phyloP scores from a whole-genome alignment of 1,140 invertebrate species.

The Panonychus citri region DNA sequence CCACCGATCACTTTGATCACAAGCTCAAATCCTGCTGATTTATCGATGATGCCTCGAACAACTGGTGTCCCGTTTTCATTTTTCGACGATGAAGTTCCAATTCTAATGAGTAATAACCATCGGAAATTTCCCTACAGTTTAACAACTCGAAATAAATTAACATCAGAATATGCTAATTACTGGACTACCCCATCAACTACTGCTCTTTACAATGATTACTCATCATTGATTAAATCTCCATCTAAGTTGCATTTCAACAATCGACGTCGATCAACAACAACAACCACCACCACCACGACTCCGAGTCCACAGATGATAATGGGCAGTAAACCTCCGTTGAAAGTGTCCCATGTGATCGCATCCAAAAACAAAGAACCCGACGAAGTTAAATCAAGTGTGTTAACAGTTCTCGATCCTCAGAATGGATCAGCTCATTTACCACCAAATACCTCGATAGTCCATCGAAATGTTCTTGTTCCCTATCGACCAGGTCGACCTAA shows the following conservation, averaged over 20 bases:
- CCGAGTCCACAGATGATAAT: background rate
- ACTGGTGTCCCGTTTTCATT: background rate
- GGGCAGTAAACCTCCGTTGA: background rate
- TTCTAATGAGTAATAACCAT: background rate
- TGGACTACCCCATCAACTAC: background rate
- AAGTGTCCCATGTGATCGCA: background rate
- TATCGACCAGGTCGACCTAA: constrained; percentile 7
- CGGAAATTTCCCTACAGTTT: background rate
- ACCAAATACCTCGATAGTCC: constrained; percentile 6
- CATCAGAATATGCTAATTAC: background rate
- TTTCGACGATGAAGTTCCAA: background rate
- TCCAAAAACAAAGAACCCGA: constrained; percentile 7
- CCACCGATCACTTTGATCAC: background rate
- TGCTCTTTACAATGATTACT: background rate
- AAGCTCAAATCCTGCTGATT: background rate
- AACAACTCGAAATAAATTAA: background rate
- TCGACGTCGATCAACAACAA: background rate
- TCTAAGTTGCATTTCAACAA: background rate
- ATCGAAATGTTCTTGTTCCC: constrained; percentile 9
- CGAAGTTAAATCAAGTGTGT: background rate
- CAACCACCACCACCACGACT: background rate
- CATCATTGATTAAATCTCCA: background rate
- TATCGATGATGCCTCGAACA: background rate
- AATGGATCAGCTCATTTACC: background rate
- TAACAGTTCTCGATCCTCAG: constrained; percentile 6